Percentiles rank a stretch among this genome's conserved stretches.
These are phyloP conservation scores for Gryllus bimaculatus DNA, from an alignment of 1,140 invertebrate species.

Conservation along the genomic window DNA sequence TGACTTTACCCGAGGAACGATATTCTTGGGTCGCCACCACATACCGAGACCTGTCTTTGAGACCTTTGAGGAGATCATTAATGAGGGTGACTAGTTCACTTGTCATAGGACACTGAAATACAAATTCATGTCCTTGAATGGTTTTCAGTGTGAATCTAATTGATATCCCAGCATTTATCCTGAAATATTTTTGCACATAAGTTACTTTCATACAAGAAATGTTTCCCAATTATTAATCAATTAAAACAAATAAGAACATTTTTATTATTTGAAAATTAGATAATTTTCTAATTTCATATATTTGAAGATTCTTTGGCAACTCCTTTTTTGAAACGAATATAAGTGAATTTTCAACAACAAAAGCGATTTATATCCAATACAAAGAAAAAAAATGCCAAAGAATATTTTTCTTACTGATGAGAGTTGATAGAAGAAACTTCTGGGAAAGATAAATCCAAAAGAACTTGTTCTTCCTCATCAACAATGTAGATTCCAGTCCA, in stretches of 20 bases:
- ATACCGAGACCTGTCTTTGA: conserved; percentile 77
- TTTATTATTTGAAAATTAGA: background rate
- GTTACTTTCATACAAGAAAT: too few relatives aligned
- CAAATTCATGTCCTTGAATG: conserved; percentile 79
- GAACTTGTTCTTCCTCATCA: conserved; percentile 83
- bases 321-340: too few relatives aligned
- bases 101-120: conserved; percentile 82
- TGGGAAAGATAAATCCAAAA: conserved; percentile 77
- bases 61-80: conserved; percentile 73
- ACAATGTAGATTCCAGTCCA: conserved; percentile 86
- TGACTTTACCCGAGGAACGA: conserved; percentile 43
- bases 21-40: conserved; percentile 71
- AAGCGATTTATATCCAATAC: background rate
- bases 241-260: background rate
- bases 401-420: conserved; percentile 14
- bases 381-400: background rate
- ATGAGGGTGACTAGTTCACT: conserved; percentile 76
- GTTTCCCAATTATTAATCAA: too few relatives aligned
- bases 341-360: background rate
- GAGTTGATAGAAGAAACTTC: conserved; percentile 52
- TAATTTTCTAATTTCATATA: too few relatives aligned
- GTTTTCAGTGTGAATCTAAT: conserved; percentile 69
- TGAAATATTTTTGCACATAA: conserved; percentile 26
- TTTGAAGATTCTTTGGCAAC: too few relatives aligned
- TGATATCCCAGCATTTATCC: conserved; percentile 38